Evolutionary conservation across 1,140 invertebrate genomes (phyloP).

Genomic region (Grapholita molesta): DNA sequence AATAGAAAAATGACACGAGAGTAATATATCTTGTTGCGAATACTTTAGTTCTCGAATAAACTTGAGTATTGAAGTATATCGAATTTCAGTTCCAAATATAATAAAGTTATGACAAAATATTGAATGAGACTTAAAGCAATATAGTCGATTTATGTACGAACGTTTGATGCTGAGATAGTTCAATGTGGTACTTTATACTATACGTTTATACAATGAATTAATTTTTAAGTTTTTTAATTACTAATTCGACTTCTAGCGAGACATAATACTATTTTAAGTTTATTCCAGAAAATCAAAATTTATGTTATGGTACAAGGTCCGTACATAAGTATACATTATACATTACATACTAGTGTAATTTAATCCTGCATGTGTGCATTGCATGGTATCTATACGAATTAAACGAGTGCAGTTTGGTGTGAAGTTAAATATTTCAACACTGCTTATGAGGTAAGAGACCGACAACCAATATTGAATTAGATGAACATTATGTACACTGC

Average conservation of each 20-base stretch:
- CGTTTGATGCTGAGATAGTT: slow-evolving; percentile 21
- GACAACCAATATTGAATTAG: slow-evolving; percentile 8
- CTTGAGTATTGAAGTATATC: slow-evolving; percentile 20
- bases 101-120: slow-evolving; percentile 23
- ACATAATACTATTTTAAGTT: slow-evolving; percentile 58
- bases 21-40: background rate
- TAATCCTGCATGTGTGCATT: slow-evolving; percentile 58
- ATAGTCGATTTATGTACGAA: slow-evolving; percentile 43
- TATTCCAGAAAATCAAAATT: slow-evolving; percentile 39
- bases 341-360: slow-evolving; percentile 37
- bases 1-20: background rate
- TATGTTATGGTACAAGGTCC: slow-evolving; percentile 46
- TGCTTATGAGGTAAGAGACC: slow-evolving; percentile 15
- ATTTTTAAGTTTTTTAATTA: slow-evolving; percentile 29
- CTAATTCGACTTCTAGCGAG: slow-evolving; percentile 32
- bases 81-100: slow-evolving; percentile 29
- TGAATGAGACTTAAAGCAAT: slow-evolving; percentile 36
- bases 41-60: background rate
- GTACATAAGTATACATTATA: slow-evolving; percentile 50
- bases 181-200: slow-evolving; percentile 27
- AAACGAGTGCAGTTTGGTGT: slow-evolving; percentile 54
- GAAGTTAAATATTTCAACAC: slow-evolving; percentile 27
- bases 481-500: slow-evolving; percentile 44
- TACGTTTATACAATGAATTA: slow-evolving; percentile 27
- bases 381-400: slow-evolving; percentile 57